A percentile compares a stretch with the other conserved stretches of the same genome.
Conservation (phyloP, 2,888 invertebrate genomes). For the Clusia tigrina region DNA sequence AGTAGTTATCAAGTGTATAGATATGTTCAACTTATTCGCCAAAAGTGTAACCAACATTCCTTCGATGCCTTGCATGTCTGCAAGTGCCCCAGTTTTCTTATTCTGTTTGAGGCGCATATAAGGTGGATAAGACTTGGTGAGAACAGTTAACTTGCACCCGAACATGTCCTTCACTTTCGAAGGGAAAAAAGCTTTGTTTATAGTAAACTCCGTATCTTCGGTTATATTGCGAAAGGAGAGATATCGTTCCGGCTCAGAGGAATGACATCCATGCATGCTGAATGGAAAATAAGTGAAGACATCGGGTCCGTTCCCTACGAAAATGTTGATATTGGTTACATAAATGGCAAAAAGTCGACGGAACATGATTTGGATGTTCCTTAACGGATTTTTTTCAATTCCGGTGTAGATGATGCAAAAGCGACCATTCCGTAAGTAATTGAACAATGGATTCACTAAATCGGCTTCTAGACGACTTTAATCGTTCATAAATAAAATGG, state of each 20-base stretch:
- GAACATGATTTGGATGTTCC: constrained; percentile 48
- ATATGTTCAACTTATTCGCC: constrained; percentile 57
- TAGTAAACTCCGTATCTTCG: constrained; percentile 28
- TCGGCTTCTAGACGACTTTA: constrained; percentile 44
- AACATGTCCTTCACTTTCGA: constrained; percentile 50
- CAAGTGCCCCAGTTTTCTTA: constrained; percentile 20
- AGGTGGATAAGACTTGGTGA: constrained; percentile 51
- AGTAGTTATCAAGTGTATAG: constrained; percentile 38
- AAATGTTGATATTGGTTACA: constrained; percentile 53
- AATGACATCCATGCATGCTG: constrained; percentile 45
- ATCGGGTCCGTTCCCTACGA: constrained; percentile 40
- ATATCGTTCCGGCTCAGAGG: constrained; percentile 45
- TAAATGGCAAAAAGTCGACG: constrained; percentile 51
- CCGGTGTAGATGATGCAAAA: constrained; percentile 56
- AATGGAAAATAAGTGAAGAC: constrained; percentile 58
- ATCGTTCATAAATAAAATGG: constrained; percentile 1
- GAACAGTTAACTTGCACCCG: constrained; percentile 49
- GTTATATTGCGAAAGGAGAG: constrained; percentile 41
- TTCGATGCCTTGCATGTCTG: constrained; percentile 53
- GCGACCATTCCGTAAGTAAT: constrained; percentile 49
- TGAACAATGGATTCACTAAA: constrained; percentile 35
- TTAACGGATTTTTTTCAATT: constrained; percentile 37
- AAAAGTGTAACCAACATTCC: constrained; percentile 49
- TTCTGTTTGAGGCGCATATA: constrained; percentile 44
- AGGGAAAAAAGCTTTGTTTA: constrained; percentile 43